phyloP scores from a whole-genome alignment of 2,797 vertebrate species.

The Melanogrammus aeglefinus region DNA sequence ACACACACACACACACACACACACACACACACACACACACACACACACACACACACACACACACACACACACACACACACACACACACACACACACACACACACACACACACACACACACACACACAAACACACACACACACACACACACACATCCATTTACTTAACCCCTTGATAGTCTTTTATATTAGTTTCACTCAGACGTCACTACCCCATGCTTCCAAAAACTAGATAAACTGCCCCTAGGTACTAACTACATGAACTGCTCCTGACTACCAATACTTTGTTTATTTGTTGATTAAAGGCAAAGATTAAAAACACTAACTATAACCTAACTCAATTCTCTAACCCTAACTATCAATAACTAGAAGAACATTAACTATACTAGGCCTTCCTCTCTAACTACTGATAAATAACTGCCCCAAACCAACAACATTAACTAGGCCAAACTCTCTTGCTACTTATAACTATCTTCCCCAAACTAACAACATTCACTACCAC shows the following conservation, averaged over 20 bases:
- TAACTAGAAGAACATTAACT: background rate
- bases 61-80: background rate
- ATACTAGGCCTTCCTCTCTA: too few relatives aligned
- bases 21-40: constrained; percentile 18
- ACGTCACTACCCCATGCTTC: background rate
- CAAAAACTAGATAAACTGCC: background rate
- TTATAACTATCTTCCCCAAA: too few relatives aligned
- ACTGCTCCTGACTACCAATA: background rate
- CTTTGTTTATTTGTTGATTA: background rate
- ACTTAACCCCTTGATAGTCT: constrained; percentile 2
- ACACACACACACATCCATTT: background rate
- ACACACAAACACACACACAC: background rate
- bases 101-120: background rate
- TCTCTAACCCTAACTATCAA: background rate
- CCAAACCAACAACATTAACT: too few relatives aligned
- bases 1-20: constrained; percentile 12
- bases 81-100: background rate
- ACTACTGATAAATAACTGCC: too few relatives aligned
- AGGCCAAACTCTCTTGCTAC: too few relatives aligned
- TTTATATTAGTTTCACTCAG: background rate
- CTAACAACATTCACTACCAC: too few relatives aligned
- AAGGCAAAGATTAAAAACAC: background rate
- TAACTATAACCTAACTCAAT: background rate
- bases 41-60: constrained; percentile 1
- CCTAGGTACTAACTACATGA: background rate